These are phyloP conservation scores for Saguinus oedipus DNA, from an alignment of 2,797 vertebrate species.

Conservation along the genomic window DNA sequence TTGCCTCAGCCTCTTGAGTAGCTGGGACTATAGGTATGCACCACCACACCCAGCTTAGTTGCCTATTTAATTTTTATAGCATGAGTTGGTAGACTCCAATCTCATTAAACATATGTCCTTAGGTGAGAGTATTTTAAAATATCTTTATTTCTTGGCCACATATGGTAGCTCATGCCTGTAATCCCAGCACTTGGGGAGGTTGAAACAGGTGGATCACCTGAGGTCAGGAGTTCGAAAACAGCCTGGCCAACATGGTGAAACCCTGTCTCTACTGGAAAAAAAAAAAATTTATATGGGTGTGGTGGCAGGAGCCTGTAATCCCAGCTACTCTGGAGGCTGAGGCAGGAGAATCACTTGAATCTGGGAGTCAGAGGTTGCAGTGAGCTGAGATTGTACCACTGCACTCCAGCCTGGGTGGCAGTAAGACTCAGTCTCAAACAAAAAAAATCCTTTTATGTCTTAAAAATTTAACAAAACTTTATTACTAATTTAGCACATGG, in stretches of 20 bases:
- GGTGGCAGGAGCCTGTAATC: neutral
- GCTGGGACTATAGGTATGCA: neutral
- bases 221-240: neutral
- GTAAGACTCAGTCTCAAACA: neutral
- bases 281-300: neutral
- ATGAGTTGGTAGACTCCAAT: neutral
- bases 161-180: neutral
- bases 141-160: neutral
- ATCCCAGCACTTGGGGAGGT: neutral
- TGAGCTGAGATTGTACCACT: neutral
- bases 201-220: neutral
- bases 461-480: constrained; percentile 37
- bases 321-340: neutral
- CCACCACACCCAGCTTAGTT: neutral
- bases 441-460: constrained; percentile 18
- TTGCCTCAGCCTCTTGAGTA: neutral
- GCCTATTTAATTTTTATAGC: constrained; percentile 41
- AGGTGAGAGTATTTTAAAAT: constrained; percentile 46
- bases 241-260: neutral
- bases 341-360: neutral
- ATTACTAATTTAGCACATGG: constrained; percentile 6
- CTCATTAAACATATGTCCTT: constrained; percentile 36
- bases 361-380: neutral
- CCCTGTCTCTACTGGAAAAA: neutral
- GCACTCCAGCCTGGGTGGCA: neutral